Conservation (phyloP, 2,113 vertebrate species). For the Oceanodroma tethys region DNA sequence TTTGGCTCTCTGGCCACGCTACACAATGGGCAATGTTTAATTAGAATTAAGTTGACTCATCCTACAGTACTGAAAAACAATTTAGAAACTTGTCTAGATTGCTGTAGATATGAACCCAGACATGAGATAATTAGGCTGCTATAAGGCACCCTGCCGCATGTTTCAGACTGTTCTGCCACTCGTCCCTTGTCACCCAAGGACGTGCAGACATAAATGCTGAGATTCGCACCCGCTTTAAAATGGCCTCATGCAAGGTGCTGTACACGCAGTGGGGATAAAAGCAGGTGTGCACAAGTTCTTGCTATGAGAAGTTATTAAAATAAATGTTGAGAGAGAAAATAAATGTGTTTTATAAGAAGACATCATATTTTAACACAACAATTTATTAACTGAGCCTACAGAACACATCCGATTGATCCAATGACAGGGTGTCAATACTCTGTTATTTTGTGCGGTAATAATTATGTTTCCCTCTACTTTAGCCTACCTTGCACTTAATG, state of each 20-base stretch:
- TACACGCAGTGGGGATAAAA: not conserved
- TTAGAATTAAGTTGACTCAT: not conserved
- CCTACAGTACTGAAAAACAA: not conserved
- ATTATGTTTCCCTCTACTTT: not conserved
- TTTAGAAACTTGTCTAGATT: conserved; percentile 22
- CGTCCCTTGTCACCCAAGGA: not conserved
- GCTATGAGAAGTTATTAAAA: not conserved
- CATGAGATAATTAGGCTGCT: conserved; percentile 5
- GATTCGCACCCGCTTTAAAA: not conserved
- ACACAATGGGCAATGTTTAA: not conserved
- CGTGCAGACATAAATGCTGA: not conserved
- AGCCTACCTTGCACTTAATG: not conserved
- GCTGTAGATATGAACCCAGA: not conserved
- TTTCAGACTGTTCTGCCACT: not conserved
- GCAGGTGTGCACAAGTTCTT: not conserved
- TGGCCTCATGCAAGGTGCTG: not conserved
- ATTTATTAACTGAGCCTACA: not conserved
- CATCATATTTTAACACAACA: not conserved
- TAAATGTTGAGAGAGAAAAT: conserved; percentile 8
- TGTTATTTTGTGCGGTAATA: not conserved
- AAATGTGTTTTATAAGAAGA: not conserved
- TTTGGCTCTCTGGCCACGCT: not conserved
- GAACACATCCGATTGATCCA: not conserved
- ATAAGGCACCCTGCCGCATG: not conserved
- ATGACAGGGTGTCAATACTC: not conserved